Conservation (phyloP, 1,140 invertebrate species). For the Chironomus tepperi region DNA sequence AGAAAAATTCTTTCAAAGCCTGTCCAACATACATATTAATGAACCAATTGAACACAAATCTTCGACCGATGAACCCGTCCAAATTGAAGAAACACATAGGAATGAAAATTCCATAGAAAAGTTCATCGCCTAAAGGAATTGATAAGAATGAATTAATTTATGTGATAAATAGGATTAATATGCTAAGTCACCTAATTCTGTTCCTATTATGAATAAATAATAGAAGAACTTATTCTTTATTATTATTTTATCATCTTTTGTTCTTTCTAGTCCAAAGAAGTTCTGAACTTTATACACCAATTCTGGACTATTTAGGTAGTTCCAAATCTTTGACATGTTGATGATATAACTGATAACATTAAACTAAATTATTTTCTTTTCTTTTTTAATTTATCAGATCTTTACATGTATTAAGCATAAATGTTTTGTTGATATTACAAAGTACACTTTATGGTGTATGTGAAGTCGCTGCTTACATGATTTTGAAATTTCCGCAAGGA, state of each 20-base stretch:
- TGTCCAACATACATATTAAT: not conserved
- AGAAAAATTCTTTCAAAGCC: slow-evolving; percentile 4
- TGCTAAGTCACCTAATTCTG: not conserved
- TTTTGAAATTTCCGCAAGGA: no score
- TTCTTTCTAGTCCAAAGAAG: slow-evolving; percentile 3
- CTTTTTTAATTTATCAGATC: no score
- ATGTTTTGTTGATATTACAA: no score
- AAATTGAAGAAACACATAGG: not conserved
- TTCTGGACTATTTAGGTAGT: not conserved
- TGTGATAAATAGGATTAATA: not conserved
- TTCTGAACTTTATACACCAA: not conserved
- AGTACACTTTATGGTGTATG: no score
- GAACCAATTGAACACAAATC: slow-evolving; percentile 1
- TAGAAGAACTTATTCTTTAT: not conserved
- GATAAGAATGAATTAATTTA: not conserved
- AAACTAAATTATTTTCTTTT: no score
- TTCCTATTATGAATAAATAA: not conserved
- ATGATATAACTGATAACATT: no score
- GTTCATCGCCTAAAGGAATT: not conserved
- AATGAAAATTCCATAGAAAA: not conserved
- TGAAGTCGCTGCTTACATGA: no score
- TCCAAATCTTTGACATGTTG: not conserved
- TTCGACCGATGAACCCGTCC: not conserved
- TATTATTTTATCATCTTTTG: not conserved
- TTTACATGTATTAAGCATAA: no score